Evolutionary conservation across 2,113 vertebrate genomes (phyloP), one percentile per base, ranked within the genome.

Genomic region (Arothron firmamentum): DNA sequence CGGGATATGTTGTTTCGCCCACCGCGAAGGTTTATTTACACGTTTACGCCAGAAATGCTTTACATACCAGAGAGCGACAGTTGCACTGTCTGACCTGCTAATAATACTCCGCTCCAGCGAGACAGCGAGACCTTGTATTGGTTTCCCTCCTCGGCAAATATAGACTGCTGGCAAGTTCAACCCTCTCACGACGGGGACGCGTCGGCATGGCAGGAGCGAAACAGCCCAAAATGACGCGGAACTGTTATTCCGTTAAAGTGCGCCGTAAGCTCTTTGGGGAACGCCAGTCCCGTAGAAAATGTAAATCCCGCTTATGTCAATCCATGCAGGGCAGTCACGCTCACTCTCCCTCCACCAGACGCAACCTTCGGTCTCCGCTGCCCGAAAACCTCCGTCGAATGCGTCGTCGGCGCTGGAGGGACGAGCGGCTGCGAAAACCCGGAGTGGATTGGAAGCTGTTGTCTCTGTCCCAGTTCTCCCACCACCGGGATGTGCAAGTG

Each of bases 21-120:
- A 18, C 3, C 2, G n/a, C 2, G 46, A 46, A 46, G 48, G 48
- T 51, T 76, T 48, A 65, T 71, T 78, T 56, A 73, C 78, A 70
- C 65, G 62, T 65, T 83, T 58, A 85, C 66, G 82, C 77, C 76
- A 75, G 51, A 87, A 88, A 91, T 88, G 88, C 75, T 88, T 85
- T 74, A 92, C 91, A 91, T 92, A 91, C 91, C 91, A 86, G 81
- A 69, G 69, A 86, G 77, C 86, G 81, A 87, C 85, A 88, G 89
- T 86, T 87, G 88, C 67, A 81, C 81, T 77, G 88, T 77, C 85
- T 87, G 87, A 84, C 75, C 79, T 74, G 87, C 90, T 91, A 91
- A 90, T 90, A 90, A 90, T 88, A 89, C 83, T 85, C 85, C 85
- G 65, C 84, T 87, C 85, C 84, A 88, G 80, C 38, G 80, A 81